These are phyloP conservation scores for Lithobates pipiens DNA, from an alignment of 2,797 vertebrate species.

Conservation along the genomic window DNA sequence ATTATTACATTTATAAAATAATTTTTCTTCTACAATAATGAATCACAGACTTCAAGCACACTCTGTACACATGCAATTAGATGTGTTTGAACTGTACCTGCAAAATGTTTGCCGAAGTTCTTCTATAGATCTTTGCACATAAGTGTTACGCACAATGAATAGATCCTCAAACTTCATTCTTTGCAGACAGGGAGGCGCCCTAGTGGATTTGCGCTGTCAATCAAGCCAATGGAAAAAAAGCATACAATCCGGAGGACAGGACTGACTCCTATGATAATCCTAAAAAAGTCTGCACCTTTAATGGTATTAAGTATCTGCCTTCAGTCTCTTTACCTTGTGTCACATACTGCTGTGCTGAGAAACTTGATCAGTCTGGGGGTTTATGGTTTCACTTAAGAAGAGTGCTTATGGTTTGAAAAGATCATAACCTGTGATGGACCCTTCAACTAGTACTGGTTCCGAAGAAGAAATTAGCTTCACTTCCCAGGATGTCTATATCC, in stretches of 20 bases:
- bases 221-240: constrained; percentile 19
- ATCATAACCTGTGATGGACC: too few relatives aligned
- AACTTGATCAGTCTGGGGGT: constrained; percentile 7
- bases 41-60: too few relatives aligned
- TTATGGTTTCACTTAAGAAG: not conserved
- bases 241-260: not conserved
- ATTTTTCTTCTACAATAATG: too few relatives aligned
- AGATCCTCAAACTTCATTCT: not conserved
- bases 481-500: too few relatives aligned
- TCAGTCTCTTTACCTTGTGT: constrained; percentile 18
- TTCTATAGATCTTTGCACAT: not conserved
- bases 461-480: too few relatives aligned
- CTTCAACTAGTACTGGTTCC: too few relatives aligned
- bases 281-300: constrained; percentile 31
- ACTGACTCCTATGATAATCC: constrained; percentile 43
- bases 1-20: too few relatives aligned
- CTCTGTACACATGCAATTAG: not conserved
- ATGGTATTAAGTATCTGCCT: constrained; percentile 30
- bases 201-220: constrained; percentile 35
- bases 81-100: not conserved
- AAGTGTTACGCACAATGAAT: not conserved
- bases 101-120: not conserved
- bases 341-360: not conserved
- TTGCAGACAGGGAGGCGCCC: constrained; percentile 38
- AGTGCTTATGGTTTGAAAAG: not conserved